phyloP scores from a whole-genome alignment of 2,797 vertebrate genomes.

The Hozukius guyotensis region DNA sequence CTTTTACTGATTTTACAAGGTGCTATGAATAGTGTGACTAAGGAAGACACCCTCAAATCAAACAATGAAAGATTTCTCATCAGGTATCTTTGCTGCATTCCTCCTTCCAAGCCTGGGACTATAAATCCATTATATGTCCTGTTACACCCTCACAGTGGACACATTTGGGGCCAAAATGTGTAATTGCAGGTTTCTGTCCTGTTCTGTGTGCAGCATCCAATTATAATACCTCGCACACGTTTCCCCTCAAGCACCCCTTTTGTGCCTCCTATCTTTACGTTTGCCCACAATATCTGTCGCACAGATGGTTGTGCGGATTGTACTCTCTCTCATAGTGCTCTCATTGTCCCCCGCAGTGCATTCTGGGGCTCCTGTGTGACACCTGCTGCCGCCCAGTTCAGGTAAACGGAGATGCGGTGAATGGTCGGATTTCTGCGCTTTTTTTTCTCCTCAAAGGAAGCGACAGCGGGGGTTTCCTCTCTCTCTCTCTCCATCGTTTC shows the following conservation, averaged over 20 bases:
- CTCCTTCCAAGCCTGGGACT: neutral
- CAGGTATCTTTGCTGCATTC: neutral
- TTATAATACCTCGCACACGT: conserved; percentile 54
- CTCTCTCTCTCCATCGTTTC: conserved; percentile 60
- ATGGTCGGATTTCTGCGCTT: conserved; percentile 80
- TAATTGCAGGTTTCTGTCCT: conserved; percentile 6
- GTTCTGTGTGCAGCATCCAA: conserved; percentile 34
- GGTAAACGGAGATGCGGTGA: conserved; percentile 78
- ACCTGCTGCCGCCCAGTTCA: conserved; percentile 81
- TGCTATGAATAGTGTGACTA: neutral
- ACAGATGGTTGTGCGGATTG: conserved; percentile 78
- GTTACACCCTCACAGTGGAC: neutral
- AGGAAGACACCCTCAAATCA: neutral
- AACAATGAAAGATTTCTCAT: neutral
- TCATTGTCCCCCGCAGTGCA: conserved; percentile 86
- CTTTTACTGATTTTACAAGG: neutral
- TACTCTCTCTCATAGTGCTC: conserved; percentile 78
- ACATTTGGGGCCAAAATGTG: neutral
- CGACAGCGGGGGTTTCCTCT: conserved; percentile 69
- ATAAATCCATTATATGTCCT: neutral
- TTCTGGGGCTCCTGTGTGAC: conserved; percentile 82
- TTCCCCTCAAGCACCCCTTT: conserved; percentile 65
- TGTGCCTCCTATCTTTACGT: conserved; percentile 42
- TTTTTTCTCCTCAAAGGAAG: conserved; percentile 61
- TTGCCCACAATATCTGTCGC: conserved; percentile 80